Percentiles rank a stretch among this genome's conserved stretches.
These are phyloP conservation scores for Nezara viridula DNA, from an alignment of 2,888 invertebrate species.

Conservation along the genomic window DNA sequence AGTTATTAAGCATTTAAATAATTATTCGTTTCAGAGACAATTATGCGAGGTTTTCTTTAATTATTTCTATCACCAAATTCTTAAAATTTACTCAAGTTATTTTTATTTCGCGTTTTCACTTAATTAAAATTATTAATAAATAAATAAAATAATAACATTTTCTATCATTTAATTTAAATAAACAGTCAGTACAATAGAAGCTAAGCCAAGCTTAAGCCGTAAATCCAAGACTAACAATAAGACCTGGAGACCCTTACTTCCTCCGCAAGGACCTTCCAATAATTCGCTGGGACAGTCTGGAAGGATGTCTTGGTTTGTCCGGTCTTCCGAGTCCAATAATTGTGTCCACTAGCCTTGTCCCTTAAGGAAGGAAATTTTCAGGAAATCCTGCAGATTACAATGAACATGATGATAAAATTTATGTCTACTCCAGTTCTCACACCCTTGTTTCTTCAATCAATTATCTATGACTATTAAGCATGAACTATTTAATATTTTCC, in stretches of 20 bases:
- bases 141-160: background rate
- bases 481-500: too few relatives aligned
- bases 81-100: too few relatives aligned
- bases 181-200: background rate
- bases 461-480: too few relatives aligned
- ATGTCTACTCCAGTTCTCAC: background rate
- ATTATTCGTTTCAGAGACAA: too few relatives aligned
- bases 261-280: background rate
- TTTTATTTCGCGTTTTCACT: background rate
- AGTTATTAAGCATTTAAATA: too few relatives aligned
- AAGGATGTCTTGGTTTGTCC: slow-evolving; percentile 45
- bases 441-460: too few relatives aligned
- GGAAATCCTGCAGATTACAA: background rate
- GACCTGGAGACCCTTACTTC: slow-evolving; percentile 36
- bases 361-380: background rate
- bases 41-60: too few relatives aligned
- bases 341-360: background rate
- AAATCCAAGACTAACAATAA: slow-evolving; percentile 12
- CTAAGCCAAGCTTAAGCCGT: background rate
- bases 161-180: background rate
- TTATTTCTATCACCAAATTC: too few relatives aligned
- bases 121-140: background rate
- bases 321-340: slow-evolving; percentile 33
- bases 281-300: slow-evolving; percentile 23
- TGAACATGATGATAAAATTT: background rate